phyloP scores from a whole-genome alignment of 1,140 invertebrate genomes.

The fruit fly (Drosophila melanogaster) region Release_6_plus_ISO1_MT NT_033777.3:4473501-4474000 shows the following conservation, averaged over 20 bases:
- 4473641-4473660: too few relatives aligned
- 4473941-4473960: not conserved
- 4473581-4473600: too few relatives aligned
- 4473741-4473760: conserved; percentile 53
- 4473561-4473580: too few relatives aligned
- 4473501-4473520: too few relatives aligned
- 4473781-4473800: conserved; percentile 39
- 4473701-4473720: not conserved
- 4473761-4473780: conserved; percentile 73
- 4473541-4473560: too few relatives aligned
- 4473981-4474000: too few relatives aligned
- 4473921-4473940: conserved; percentile 13
- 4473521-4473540: too few relatives aligned
- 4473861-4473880: conserved; percentile 78
- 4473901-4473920: conserved; percentile 49
- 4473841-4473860: conserved; percentile 75
- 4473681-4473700: not conserved
- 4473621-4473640: too few relatives aligned
- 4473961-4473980: not conserved
- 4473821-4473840: conserved; percentile 40
- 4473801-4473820: conserved; percentile 66
- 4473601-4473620: too few relatives aligned
- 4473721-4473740: conserved; percentile 21
- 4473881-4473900: conserved; percentile 71
- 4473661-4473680: not conserved